These are phyloP conservation scores for Galerucella nymphaeae DNA, from an alignment of 2,888 invertebrate species.

Conservation along the genomic window DNA sequence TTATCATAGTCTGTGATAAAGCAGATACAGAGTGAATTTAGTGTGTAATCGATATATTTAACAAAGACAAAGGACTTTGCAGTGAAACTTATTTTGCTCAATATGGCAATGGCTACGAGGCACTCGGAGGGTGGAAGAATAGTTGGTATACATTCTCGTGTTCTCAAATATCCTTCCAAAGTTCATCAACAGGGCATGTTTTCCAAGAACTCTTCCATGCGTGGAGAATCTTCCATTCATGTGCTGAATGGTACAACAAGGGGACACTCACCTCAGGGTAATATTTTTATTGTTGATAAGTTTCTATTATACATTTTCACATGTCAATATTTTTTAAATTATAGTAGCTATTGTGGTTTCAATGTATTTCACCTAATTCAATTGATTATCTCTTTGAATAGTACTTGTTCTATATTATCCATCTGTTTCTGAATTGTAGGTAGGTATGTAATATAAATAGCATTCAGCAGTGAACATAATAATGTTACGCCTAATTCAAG, in stretches of 20 bases:
- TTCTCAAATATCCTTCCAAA: conserved; percentile 38
- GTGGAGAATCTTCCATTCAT: conserved; percentile 41
- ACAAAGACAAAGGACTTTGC: conserved; percentile 44
- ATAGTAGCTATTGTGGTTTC: neutral
- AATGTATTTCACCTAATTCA: neutral
- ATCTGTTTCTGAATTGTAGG: no score
- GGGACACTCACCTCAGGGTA: conserved; percentile 43
- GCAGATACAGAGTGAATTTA: conserved; percentile 40
- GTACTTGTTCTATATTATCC: no score
- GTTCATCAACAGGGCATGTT: conserved; percentile 40
- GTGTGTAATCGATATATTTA: conserved; percentile 31
- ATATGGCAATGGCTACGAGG: conserved; percentile 59
- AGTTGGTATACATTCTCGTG: conserved; percentile 41
- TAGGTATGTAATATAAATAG: no score
- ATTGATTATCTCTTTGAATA: no score
- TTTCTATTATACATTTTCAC: neutral
- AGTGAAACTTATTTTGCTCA: conserved; percentile 39
- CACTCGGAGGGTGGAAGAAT: conserved; percentile 54
- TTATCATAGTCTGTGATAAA: conserved; percentile 61
- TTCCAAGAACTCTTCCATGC: conserved; percentile 43
- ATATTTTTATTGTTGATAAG: neutral
- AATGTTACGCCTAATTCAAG: no score
- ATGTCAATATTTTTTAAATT: neutral
- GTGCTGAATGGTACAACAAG: conserved; percentile 50
- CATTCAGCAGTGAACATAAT: no score